Evolutionary conservation across 1,140 invertebrate genomes (phyloP), one percentile per base, ranked within the genome.

Genomic region (Lineus longissimus): DNA sequence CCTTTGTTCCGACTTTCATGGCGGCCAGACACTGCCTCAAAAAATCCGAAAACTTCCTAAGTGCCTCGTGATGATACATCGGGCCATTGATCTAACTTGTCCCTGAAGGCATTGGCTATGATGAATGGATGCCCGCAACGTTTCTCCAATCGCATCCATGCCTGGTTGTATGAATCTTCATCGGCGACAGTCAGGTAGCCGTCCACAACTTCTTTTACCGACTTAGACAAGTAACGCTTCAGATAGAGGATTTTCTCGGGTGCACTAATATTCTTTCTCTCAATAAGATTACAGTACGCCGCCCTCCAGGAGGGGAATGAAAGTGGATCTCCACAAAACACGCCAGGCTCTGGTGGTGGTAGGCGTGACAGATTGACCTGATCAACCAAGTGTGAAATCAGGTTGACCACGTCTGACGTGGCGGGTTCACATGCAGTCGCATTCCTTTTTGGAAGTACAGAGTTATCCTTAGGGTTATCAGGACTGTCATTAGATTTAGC

Each of bases 241-340:
- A 59, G 22, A 45, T 63, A 63, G 29, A 60, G 43, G 25, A 63
- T 25, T 17, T 29, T 22, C 41, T 63, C 62, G 19, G 27, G 9
- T 6, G 19, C 13, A 6, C 7, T 2, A 2, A 61, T 55, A 4
- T 22, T 13, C 23, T 22, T 59, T 2, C 13, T 15, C 19, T 62
- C 51, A 2, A 62, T 55, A 4, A 62, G 27, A 2, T 9, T 15
- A 11, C 15, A 29, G 40, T 60, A 63, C 13, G 62, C 31, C 17
- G 25, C 25, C 11, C 25, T 60, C 57, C 62, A 64, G 2, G 22
- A 36, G 4, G 59, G 25, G 55, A 63, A 72, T 56, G 59, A 27
- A 6, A 68, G 41, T 1, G 66, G 64, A 55, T 70, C 68, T 2
- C 67, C 68, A 19, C 58, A 31, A 47, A 70, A 72, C 15, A 70